phyloP scores from a whole-genome alignment of 2,797 vertebrate genomes.

The Aplochiton taeniatus region DNA sequence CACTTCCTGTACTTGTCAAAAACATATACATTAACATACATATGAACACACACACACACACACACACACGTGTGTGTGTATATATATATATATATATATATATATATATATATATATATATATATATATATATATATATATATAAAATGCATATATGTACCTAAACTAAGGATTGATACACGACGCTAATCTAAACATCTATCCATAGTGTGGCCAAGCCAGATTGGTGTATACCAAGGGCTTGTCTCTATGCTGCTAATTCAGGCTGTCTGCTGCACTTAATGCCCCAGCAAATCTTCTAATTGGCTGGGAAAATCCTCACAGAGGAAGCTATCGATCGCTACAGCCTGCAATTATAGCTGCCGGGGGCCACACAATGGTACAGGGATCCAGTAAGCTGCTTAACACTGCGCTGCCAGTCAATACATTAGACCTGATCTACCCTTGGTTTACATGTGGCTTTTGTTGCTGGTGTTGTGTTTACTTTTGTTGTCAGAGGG shows the following conservation, averaged over 20 bases:
- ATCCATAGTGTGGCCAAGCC: too few relatives aligned
- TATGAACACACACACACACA: too few relatives aligned
- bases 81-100: too few relatives aligned
- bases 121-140: too few relatives aligned
- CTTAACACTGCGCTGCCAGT: constrained; percentile 54
- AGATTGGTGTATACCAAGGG: not conserved
- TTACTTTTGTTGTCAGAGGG: constrained; percentile 24
- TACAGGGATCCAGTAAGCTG: constrained; percentile 64
- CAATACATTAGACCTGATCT: constrained; percentile 53
- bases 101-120: too few relatives aligned
- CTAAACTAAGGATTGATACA: too few relatives aligned
- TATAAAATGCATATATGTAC: too few relatives aligned
- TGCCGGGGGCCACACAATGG: constrained; percentile 39
- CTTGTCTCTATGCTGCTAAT: constrained; percentile 61
- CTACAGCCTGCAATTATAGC: constrained; percentile 65
- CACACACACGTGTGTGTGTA: too few relatives aligned
- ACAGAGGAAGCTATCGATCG: constrained; percentile 73
- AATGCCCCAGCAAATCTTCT: constrained; percentile 72
- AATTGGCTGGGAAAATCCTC: constrained; percentile 80
- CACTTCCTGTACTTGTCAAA: too few relatives aligned
- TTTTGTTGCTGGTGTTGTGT: constrained; percentile 22
- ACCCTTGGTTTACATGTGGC: constrained; percentile 43
- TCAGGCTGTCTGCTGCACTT: constrained; percentile 70
- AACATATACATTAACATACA: too few relatives aligned
- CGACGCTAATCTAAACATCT: too few relatives aligned